Evolutionary conservation across 2,888 invertebrate genomes (phyloP).

Genomic region (Heliothis peltigera): DNA sequence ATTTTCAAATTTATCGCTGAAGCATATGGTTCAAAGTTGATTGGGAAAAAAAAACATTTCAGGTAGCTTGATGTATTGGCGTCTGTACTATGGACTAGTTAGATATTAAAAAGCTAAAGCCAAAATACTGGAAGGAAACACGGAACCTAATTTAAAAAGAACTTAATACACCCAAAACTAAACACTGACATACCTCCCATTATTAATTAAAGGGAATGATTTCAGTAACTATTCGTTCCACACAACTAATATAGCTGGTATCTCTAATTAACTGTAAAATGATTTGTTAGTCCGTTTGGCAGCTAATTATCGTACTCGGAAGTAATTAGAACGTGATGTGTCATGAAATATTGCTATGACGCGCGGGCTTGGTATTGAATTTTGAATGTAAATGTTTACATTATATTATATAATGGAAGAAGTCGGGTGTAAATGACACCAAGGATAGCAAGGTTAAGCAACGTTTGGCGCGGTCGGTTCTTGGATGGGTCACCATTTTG

Average conservation of each 20-base stretch:
- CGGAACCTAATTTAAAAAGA: neutral
- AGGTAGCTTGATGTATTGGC: too few relatives aligned
- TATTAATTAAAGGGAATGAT: slow-evolving; percentile 26
- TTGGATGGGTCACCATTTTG: too few relatives aligned
- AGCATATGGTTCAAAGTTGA: too few relatives aligned
- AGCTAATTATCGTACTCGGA: slow-evolving; percentile 6
- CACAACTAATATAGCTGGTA: slow-evolving; percentile 18
- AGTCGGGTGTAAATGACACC: too few relatives aligned
- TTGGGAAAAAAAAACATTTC: too few relatives aligned
- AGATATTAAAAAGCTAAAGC: too few relatives aligned
- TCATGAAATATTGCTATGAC: slow-evolving; percentile 3
- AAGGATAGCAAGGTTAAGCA: too few relatives aligned
- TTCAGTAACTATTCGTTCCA: slow-evolving; percentile 10
- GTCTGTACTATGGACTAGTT: too few relatives aligned
- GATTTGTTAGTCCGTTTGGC: slow-evolving; percentile 27
- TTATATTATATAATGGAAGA: too few relatives aligned
- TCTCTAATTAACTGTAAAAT: slow-evolving; percentile 39
- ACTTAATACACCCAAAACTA: neutral
- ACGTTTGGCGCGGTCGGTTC: too few relatives aligned
- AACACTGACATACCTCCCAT: slow-evolving; percentile 5
- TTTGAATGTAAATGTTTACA: too few relatives aligned
- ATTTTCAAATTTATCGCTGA: too few relatives aligned
- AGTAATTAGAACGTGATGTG: slow-evolving; percentile 1
- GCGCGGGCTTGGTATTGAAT: neutral
- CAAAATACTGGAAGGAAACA: neutral